Evolutionary conservation across 2,888 invertebrate genomes (phyloP), one percentile per base, ranked within the genome.

Genomic region (Julus scandinavius): DNA sequence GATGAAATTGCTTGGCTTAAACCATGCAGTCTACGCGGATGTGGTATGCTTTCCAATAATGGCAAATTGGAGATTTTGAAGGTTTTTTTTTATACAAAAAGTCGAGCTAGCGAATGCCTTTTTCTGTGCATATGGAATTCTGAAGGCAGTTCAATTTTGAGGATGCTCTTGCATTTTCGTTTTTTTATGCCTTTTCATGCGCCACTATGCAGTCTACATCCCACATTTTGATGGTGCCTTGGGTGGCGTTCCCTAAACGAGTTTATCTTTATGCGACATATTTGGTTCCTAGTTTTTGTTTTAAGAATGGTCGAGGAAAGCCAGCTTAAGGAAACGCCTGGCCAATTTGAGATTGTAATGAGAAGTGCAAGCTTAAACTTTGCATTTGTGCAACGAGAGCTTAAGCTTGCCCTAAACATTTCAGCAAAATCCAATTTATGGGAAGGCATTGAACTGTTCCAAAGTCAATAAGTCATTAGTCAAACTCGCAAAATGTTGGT

Each of bases 181-280:
- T 80, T 80, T 58, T 80, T 80, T 80, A 80, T 80, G 80, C 80
- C 38, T 80, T 80, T 80, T 80, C 80, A 80, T 80, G 80, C 38
- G 80, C 38, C 80, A 38, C 80, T 40, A 38, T 80, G 80, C 80
- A 80, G 80, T 15, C 80, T 38, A 11, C 80, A 40, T 13, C 80
- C 38, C 29, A 38, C 80, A 38, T 80, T 80, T 80, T 80, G 80
- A 80, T 80, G 38, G 80, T 63, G 20, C 63, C 63, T 63, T 20
- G n/a, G n/a, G 63, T 20, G 4, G 20, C 80, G 38, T 80, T 80
- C 38, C 80, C 11, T 80, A 80, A 80, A 80, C 80, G 80, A 80
- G 80, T 80, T 80, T 38, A 80, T 80, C 29, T 80, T 80, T 80
- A 80, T 38, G 80, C 80, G 80, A 80, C 38, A 80, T 29, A 40